Evolutionary conservation across 2,888 invertebrate species (phyloP), one percentile per base, ranked within the genome.

Genomic region (Machimus rusticus): DNA sequence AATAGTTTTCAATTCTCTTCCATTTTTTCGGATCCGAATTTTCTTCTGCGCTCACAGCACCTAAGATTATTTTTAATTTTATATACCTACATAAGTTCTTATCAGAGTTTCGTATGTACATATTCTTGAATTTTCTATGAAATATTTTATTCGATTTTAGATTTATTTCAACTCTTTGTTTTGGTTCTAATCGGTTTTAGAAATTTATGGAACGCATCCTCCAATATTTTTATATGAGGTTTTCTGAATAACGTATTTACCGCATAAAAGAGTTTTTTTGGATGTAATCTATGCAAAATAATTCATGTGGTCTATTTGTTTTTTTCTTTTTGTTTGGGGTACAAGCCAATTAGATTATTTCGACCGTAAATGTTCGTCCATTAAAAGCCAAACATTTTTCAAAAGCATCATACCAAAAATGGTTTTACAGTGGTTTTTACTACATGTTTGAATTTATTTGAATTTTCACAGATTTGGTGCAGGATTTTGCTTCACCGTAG

Each of bases 401-500:
- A 51, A 28, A 28, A 34, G 2, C 16, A 5, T 8, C 23, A 23
- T 5, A 34, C 34, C 31, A 1, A 74, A 14, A 14, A 8, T 37
- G 76, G 14, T 16, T n/a, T 77, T 19, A 57, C 51, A 82, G 28
- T 1, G 6, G 1, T 34, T 34, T 5, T 39, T 14, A 34, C 77
- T 31, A 28, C n/a, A n/a, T n/a, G n/a, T 77, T 87, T 57, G 87
- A 85, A 79, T 39, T 55, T 88, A 28, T 77, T 87, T 57, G 87
- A 85, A 79, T 39, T 55, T 88, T 66, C 88, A 57, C 90, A 97
- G 97, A 91, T 97, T 97, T 90, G 95, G 96, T n/a, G 96, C 98
- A 0, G 98, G 98, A 4, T 97, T 99, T 92, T 98, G 98, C 91
- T 99, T 99, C 93, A 98, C 99, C 0, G 97, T 99, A 78, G 98